Conservation (phyloP, 1,140 invertebrate genomes). For the Hyposmocoma kahamanoa region DNA sequence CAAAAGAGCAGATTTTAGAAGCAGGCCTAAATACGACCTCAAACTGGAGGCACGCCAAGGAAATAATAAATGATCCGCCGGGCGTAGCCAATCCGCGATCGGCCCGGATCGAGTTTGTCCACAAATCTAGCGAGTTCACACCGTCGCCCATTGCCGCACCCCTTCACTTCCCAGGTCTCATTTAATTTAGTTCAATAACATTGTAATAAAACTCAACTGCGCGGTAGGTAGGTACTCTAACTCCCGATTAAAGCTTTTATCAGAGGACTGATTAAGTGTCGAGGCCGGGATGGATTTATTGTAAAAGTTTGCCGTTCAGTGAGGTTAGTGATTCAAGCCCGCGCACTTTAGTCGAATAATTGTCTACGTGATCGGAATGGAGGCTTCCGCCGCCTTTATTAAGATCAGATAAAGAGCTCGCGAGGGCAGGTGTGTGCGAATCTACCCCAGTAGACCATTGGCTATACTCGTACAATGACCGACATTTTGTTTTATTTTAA, state of each 20-base stretch:
- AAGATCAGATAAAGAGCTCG: slow-evolving; percentile 40
- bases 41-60: background rate
- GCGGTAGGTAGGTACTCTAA: slow-evolving; percentile 1
- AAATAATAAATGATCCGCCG: background rate
- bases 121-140: background rate
- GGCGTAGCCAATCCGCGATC: background rate
- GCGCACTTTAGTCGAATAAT: slow-evolving; percentile 70
- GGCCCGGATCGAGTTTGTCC: background rate
- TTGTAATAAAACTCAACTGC: slow-evolving; percentile 1
- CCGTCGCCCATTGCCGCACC: background rate
- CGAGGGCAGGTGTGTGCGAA: slow-evolving; percentile 15
- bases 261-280: slow-evolving; percentile 65
- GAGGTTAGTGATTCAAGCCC: slow-evolving; percentile 68
- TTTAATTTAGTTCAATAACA: slow-evolving; percentile 2
- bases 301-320: slow-evolving; percentile 61
- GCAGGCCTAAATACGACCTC: background rate
- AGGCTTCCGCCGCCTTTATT: slow-evolving; percentile 48
- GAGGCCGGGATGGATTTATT: slow-evolving; percentile 64
- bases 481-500: too few species aligned
- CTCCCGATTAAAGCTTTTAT: slow-evolving; percentile 54
- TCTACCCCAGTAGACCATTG: too few species aligned
- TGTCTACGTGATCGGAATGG: slow-evolving; percentile 70
- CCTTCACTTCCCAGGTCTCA: background rate
- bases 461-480: too few species aligned
- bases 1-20: background rate